Percentiles rank a stretch among this genome's conserved stretches.
Evolutionary conservation across 2,888 invertebrate species (phyloP).

Genomic region (Cremastinae sp.): DNA sequence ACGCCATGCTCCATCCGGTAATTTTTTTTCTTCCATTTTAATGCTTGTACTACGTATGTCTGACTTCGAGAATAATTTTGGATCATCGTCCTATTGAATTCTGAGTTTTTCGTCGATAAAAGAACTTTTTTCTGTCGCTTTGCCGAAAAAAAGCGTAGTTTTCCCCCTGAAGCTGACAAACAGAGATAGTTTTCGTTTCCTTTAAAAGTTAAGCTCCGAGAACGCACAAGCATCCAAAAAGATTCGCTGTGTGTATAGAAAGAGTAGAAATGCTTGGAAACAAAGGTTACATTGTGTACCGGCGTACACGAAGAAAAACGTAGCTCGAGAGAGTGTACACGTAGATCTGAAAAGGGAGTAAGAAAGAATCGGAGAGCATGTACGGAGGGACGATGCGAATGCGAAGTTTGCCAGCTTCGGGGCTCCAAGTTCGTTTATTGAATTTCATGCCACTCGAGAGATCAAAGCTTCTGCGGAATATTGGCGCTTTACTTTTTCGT

Average conservation of each 20-base stretch:
- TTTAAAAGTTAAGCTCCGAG: conserved; percentile 22
- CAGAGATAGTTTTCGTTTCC: conserved; percentile 34
- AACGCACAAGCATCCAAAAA: conserved; percentile 13
- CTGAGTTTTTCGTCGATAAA: neutral
- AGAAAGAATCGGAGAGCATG: conserved; percentile 27
- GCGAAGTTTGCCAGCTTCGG: conserved; percentile 37
- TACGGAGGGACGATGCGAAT: conserved; percentile 19
- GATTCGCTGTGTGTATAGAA: conserved; percentile 6
- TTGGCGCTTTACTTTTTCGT: conserved; percentile 32
- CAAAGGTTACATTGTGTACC: conserved; percentile 10
- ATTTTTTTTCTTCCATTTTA: neutral
- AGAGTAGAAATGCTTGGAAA: conserved; percentile 8
- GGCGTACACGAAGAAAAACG: neutral
- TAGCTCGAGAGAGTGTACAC: neutral
- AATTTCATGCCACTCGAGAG: conserved; percentile 54
- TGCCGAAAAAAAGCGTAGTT: neutral
- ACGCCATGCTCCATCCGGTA: conserved; percentile 46
- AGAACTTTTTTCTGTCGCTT: conserved; percentile 6
- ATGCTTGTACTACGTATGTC: neutral
- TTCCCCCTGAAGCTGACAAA: conserved; percentile 35
- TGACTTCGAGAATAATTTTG: neutral
- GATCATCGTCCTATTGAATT: neutral
- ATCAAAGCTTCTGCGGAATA: conserved; percentile 56
- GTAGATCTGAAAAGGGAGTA: conserved; percentile 7
- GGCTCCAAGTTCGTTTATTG: conserved; percentile 52